Evolutionary conservation across 1,140 invertebrate species (phyloP), one percentile per base, ranked within the genome.

Genomic region (Scylla paramamosain): DNA sequence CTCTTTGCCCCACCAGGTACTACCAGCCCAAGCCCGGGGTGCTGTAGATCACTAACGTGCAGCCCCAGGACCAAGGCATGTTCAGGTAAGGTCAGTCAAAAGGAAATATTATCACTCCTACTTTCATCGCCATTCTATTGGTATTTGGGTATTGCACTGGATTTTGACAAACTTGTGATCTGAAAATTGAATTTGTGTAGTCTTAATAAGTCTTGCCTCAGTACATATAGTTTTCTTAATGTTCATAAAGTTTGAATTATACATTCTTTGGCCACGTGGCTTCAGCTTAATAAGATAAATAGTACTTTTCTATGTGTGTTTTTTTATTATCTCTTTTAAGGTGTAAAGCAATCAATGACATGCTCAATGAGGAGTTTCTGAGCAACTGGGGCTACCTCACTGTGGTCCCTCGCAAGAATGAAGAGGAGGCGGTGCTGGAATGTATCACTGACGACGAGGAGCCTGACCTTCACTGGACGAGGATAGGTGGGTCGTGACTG

Each of bases 401-500:
- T 0, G 89, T 94, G 39, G 29, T 28, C 77, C 52, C 91, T 77
- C 92, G 46, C n/a, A 12, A 12, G 10, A 59, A 59, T 59, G 52
- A 59, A 0, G 83, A 87, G 1, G 67, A 67, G 39, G 89, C 89
- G 8, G 67, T 94, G n/a, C 90, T 94, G 20, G 94, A 94, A 59
- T 94, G 94, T 45, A 94, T 94, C 14, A 94, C 89, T n/a, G 94
- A 94, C 39, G 94, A 91, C 20, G 46, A 91, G 25, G 31, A 39
- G 7, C 94, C 89, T 0, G 8, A 25, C 7, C 77, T 94, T n/a
- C 59, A 45, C 20, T 94, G 94, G 94, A 91, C 94, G 10, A 91
- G 94, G 48, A 48, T 94, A 59, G 94, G 94, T 94, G 0, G 84
- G 89, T 2, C 48, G 7, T 39, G 31, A 59, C 10, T 59, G 10